Conservation (phyloP, 2,888 invertebrate genomes). For the Sipha maydis region DNA sequence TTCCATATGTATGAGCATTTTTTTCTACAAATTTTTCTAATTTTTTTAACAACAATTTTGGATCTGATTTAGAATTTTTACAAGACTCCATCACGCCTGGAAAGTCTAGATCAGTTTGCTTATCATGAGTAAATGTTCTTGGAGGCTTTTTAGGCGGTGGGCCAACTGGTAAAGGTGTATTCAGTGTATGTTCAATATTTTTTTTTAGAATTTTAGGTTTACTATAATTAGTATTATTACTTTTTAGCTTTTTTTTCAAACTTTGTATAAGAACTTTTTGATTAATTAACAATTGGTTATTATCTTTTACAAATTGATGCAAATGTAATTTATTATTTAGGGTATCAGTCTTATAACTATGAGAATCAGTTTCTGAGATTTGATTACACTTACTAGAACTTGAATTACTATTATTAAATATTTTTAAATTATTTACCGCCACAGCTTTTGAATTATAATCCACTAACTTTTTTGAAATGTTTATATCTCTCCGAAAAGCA, state of each 20-base stretch:
- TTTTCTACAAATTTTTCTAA: constrained; percentile 38
- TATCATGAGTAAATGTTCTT: constrained; percentile 70
- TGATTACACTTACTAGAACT: not conserved
- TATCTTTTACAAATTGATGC: not conserved
- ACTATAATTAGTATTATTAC: not conserved
- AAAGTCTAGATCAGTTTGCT: constrained; percentile 12
- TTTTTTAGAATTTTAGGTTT: constrained; percentile 68
- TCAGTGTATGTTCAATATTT: constrained; percentile 75
- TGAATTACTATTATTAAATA: constrained; percentile 19
- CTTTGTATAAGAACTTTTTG: constrained; percentile 7
- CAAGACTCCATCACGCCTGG: constrained; percentile 26
- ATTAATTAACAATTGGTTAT: not conserved
- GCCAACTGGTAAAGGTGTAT: constrained; percentile 76
- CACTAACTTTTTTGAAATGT: constrained; percentile 34
- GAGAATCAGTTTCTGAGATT: not conserved
- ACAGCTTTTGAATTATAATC: constrained; percentile 1
- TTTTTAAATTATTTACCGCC: constrained; percentile 40
- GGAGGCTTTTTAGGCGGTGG: constrained; percentile 83
- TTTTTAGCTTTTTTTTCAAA: constrained; percentile 47
- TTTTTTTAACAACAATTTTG: constrained; percentile 50
- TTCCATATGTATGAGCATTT: constrained; percentile 36
- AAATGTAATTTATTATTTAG: constrained; percentile 17
- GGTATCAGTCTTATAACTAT: constrained; percentile 34
- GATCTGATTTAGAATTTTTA: constrained; percentile 39
- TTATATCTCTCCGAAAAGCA: constrained; percentile 71